Percentiles rank a stretch among this genome's conserved stretches.
Conservation (phyloP, 2,888 invertebrate genomes). For the Chymomyza caudatula region DNA sequence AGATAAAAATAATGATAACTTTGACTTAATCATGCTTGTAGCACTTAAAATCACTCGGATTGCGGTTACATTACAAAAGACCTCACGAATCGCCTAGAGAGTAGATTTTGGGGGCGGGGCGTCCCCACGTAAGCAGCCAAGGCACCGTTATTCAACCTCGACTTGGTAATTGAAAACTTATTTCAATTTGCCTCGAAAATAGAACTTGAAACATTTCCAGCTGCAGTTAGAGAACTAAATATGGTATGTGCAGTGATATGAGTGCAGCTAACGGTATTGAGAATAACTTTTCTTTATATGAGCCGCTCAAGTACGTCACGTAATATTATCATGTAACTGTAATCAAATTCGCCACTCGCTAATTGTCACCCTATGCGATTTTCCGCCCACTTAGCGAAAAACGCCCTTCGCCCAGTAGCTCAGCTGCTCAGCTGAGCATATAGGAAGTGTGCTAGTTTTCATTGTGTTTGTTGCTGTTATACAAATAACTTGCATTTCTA, state of each 20-base stretch:
- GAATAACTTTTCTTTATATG: background rate
- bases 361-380: constrained; percentile 40
- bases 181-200: constrained; percentile 2
- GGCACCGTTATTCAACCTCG: constrained; percentile 57
- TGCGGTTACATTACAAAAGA: constrained; percentile 40
- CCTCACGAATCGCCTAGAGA: constrained; percentile 20
- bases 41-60: background rate
- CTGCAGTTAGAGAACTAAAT: background rate
- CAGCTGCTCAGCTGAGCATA: constrained; percentile 16
- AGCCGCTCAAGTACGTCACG: constrained; percentile 47
- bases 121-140: constrained; percentile 26
- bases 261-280: background rate
- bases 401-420: background rate
- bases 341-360: constrained; percentile 66
- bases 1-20: background rate
- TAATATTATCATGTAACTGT: constrained; percentile 29
- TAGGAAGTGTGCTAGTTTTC: constrained; percentile 60
- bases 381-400: constrained; percentile 14
- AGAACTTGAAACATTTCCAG: background rate
- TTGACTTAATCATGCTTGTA: background rate
- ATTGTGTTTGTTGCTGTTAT: constrained; percentile 27
- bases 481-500: constrained; percentile 46
- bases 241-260: background rate
- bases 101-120: background rate
- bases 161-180: constrained; percentile 37